Percentiles rank a stretch among this genome's conserved stretches.
Evolutionary conservation across 2,113 vertebrate genomes (phyloP).

Genomic region (Hassar affinis): DNA sequence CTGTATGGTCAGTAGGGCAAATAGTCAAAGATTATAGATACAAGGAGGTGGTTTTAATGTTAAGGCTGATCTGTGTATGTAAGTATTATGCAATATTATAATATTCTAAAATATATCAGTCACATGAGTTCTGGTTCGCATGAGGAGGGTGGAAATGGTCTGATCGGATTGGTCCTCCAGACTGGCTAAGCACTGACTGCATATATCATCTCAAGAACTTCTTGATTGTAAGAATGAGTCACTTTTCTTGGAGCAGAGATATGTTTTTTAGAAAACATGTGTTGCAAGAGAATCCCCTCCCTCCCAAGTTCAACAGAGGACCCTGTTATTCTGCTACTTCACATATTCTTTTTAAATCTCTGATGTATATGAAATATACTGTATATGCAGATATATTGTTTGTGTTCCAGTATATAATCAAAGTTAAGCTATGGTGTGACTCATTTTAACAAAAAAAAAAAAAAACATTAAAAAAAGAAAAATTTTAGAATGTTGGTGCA

Average conservation of each 20-base stretch:
- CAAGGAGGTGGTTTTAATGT: no score
- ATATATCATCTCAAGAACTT: background rate
- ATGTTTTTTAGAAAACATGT: background rate
- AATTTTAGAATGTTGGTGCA: background rate
- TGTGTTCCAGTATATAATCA: background rate
- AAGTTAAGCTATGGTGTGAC: background rate
- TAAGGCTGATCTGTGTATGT: no score
- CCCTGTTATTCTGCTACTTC: background rate
- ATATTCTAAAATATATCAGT: no score
- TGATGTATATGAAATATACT: no score
- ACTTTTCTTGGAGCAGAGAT: background rate
- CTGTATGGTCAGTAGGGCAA: no score
- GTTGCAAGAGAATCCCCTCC: background rate
- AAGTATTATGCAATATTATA: no score
- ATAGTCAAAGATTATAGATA: no score
- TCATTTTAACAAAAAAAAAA: background rate
- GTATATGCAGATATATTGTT: background rate
- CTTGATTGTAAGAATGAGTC: background rate
- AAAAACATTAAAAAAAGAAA: no score
- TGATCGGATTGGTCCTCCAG: background rate
- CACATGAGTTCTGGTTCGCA: background rate
- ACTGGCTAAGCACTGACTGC: background rate
- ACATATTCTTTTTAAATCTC: background rate
- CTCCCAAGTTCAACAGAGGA: background rate
- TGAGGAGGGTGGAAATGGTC: slow-evolving; percentile 12